phyloP scores from a whole-genome alignment of 1,140 invertebrate species.

The Theocolax elegans region DNA sequence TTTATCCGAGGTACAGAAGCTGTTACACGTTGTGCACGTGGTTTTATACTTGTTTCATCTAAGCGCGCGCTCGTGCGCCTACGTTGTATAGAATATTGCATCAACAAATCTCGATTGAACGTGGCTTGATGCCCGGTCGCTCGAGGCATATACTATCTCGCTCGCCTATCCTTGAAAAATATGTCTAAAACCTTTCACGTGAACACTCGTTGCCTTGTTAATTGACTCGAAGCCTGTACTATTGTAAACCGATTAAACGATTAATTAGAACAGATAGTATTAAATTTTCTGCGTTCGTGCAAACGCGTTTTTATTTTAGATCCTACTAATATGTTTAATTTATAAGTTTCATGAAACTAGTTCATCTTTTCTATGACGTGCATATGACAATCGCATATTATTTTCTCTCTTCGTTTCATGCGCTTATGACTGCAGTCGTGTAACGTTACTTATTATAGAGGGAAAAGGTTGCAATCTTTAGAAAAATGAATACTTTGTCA shows the following conservation, averaged over 20 bases:
- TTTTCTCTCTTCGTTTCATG: no score
- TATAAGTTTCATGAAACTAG: no score
- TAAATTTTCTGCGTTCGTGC: no score
- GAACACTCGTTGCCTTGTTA: not conserved
- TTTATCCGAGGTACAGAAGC: no score
- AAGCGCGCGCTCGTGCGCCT: not conserved
- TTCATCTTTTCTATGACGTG: no score
- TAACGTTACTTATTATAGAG: no score
- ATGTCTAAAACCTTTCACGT: constrained; percentile 15
- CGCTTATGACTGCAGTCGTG: no score
- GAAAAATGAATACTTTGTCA: no score
- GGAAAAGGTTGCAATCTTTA: no score
- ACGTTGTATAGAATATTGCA: constrained; percentile 21
- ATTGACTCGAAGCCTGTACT: not conserved
- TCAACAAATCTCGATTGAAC: constrained; percentile 22
- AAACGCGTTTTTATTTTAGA: no score
- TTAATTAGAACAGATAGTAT: constrained; percentile 2
- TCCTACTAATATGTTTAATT: no score
- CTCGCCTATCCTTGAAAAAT: constrained; percentile 25
- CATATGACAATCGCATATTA: no score
- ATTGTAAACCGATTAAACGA: not conserved
- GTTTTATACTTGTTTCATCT: constrained; percentile 2
- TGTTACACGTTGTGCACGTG: not conserved
- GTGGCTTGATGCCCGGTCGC: not conserved
- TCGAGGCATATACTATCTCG: not conserved